These are phyloP conservation scores for Elgonia sp. DNA, from an alignment of 2,888 invertebrate genomes.

Conservation along the genomic window DNA sequence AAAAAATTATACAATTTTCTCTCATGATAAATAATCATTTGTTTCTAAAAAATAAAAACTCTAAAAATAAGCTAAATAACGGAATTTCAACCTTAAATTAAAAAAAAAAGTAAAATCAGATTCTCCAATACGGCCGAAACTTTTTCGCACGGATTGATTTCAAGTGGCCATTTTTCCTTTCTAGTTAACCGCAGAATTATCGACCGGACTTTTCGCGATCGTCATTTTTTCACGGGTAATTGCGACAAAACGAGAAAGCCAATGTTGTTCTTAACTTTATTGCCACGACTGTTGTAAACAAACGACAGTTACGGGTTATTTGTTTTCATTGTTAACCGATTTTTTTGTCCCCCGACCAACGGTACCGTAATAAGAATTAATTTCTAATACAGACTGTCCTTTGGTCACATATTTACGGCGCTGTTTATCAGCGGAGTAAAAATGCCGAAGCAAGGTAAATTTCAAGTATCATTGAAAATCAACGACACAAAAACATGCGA, in stretches of 20 bases:
- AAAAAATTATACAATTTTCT: no score
- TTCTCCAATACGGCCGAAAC: no score
- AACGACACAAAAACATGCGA: constrained; percentile 22
- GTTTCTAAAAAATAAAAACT: no score
- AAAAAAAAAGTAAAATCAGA: no score
- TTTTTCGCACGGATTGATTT: no score
- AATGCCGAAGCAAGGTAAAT: constrained; percentile 20
- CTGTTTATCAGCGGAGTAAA: not conserved
- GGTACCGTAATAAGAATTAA: constrained; percentile 49
- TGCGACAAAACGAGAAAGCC: constrained; percentile 18
- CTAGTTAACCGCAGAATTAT: constrained; percentile 13
- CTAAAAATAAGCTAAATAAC: no score
- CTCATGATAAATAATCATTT: no score
- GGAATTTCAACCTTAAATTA: no score
- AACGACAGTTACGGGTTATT: constrained; percentile 50
- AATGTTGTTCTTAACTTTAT: constrained; percentile 39
- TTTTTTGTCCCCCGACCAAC: constrained; percentile 34
- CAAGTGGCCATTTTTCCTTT: not conserved
- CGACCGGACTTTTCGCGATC: constrained; percentile 18
- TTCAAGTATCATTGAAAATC: constrained; percentile 5
- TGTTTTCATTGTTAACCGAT: constrained; percentile 43
- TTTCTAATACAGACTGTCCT: constrained; percentile 43
- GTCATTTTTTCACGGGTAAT: constrained; percentile 42
- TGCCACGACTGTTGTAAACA: constrained; percentile 38
- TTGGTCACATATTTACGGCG: constrained; percentile 18